These are phyloP conservation scores for Falco novaeseelandiae DNA, from an alignment of 2,797 vertebrate genomes.

Conservation along the genomic window DNA sequence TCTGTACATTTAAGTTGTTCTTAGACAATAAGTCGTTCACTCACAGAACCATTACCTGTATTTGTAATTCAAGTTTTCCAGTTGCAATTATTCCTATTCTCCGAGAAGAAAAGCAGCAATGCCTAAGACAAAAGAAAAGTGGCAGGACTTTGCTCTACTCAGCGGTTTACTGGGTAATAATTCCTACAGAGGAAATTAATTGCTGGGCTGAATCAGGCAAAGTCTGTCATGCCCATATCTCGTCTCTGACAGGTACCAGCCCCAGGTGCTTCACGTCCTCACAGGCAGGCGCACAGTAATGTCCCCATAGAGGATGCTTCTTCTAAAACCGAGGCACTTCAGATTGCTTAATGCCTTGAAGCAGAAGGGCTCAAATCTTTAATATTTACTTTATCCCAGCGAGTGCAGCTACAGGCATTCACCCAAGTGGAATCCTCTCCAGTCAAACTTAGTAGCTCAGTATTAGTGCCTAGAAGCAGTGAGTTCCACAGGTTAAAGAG, in stretches of 20 bases:
- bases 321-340: background rate
- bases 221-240: background rate
- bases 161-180: constrained; percentile 7
- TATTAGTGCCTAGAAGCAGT: background rate
- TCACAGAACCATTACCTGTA: background rate
- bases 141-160: constrained; percentile 1
- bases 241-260: background rate
- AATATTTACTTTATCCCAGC: background rate
- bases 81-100: background rate
- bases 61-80: background rate
- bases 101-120: constrained; percentile 24
- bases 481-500: background rate
- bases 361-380: background rate
- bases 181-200: background rate
- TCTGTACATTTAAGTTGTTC: background rate
- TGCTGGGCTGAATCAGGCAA: background rate
- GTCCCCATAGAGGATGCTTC: background rate
- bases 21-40: constrained; percentile 34
- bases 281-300: background rate
- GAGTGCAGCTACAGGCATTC: background rate
- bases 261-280: background rate
- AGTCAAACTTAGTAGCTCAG: background rate
- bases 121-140: constrained; percentile 38
- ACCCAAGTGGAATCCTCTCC: background rate
- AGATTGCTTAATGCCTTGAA: background rate